These are phyloP conservation scores for Leptinotarsa peninsularis DNA, from an alignment of 2,888 invertebrate species.

Conservation along the genomic window DNA sequence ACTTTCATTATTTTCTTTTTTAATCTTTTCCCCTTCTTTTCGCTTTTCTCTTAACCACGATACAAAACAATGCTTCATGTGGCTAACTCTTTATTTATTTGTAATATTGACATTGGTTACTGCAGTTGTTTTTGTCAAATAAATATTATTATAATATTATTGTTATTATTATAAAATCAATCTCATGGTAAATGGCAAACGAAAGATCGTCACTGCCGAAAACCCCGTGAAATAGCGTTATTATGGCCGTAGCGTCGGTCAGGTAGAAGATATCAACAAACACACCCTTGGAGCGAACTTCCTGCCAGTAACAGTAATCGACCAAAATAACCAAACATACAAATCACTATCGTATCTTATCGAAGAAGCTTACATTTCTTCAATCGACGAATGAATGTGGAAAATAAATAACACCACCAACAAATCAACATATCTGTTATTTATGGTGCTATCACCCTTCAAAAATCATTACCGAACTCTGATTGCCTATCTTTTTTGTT, in stretches of 20 bases:
- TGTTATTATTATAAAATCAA: no score
- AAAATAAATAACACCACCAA: conserved; percentile 9
- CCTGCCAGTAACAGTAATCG: neutral
- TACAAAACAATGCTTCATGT: no score
- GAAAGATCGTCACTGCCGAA: neutral
- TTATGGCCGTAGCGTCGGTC: neutral
- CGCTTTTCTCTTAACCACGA: no score
- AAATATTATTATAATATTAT: no score
- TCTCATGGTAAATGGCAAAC: neutral
- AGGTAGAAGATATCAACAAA: neutral
- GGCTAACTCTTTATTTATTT: no score
- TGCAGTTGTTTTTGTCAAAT: no score
- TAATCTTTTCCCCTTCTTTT: no score
- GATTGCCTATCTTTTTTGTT: conserved; percentile 9
- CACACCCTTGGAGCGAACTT: neutral
- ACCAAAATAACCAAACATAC: neutral
- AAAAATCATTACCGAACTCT: conserved; percentile 1
- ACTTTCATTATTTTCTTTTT: no score
- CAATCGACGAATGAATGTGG: conserved; percentile 12
- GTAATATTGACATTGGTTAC: no score
- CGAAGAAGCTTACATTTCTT: neutral
- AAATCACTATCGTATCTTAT: conserved; percentile 10
- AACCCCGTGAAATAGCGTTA: neutral
- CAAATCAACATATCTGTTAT: conserved; percentile 14
- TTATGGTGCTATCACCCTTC: conserved; percentile 19